Conservation (phyloP, 2,797 vertebrate species). For the Helostoma temminkii region DNA sequence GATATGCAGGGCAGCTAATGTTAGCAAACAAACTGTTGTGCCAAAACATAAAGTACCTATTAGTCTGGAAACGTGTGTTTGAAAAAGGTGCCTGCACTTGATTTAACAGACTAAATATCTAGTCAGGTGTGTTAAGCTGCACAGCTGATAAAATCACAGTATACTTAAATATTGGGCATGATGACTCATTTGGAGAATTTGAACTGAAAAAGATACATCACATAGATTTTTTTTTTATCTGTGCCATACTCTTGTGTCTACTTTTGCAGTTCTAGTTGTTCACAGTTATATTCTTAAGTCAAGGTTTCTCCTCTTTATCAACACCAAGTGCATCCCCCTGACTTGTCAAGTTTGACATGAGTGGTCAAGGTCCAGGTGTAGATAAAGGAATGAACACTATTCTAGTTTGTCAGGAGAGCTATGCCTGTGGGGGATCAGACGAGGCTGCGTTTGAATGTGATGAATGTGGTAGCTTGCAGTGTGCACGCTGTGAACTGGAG, state of each 20-base stretch:
- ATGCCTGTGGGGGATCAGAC: conserved; percentile 94
- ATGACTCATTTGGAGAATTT: not conserved
- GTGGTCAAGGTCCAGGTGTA: conserved; percentile 83
- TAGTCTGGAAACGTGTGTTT: conserved; percentile 10
- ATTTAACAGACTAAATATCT: not conserved
- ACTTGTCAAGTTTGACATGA: conserved; percentile 82
- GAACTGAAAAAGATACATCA: conserved; percentile 12
- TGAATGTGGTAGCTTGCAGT: conserved; percentile 96
- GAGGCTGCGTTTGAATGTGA: conserved; percentile 96
- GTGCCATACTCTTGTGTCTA: conserved; percentile 14
- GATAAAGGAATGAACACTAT: conserved; percentile 87
- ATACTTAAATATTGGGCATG: not conserved
- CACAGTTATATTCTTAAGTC: not conserved
- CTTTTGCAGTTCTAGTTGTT: conserved; percentile 1
- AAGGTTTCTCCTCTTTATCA: not conserved
- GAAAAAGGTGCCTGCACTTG: not conserved
- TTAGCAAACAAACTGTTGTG: conserved; percentile 44
- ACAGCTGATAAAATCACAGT: not conserved
- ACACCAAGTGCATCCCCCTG: not conserved
- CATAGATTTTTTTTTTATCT: not conserved
- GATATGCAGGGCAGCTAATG: conserved; percentile 41
- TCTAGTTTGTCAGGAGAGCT: conserved; percentile 95
- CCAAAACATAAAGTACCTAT: conserved; percentile 30
- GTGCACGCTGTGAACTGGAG: conserved; percentile 92
- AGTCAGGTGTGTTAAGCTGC: not conserved